Percentiles rank a stretch among this genome's conserved stretches.
phyloP scores from a whole-genome alignment of 1,140 invertebrate genomes.

The Portunus trituberculatus region DNA sequence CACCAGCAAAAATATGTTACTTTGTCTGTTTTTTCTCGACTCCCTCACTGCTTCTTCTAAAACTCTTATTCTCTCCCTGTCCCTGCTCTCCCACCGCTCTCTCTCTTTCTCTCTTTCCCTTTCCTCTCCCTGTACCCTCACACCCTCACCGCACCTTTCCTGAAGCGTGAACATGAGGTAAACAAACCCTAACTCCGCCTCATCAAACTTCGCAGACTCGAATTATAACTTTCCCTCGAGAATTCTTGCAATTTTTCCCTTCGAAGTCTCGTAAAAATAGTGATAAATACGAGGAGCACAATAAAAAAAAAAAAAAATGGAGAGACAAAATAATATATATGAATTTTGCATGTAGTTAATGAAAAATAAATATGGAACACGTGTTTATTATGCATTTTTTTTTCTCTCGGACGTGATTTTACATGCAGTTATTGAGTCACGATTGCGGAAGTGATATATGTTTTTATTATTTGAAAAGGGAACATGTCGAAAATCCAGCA shows the following conservation, averaged over 20 bases:
- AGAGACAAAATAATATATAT: no score
- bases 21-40: background rate
- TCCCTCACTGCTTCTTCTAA: background rate
- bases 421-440: no score
- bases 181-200: background rate
- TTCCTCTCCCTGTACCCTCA: background rate
- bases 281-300: background rate
- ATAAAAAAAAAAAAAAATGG: background rate
- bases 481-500: no score
- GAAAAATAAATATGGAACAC: background rate
- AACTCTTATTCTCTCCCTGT: background rate
- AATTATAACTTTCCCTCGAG: slow-evolving; percentile 23
- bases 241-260: background rate
- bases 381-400: no score
- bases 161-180: background rate
- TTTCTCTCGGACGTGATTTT: no score
- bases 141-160: background rate
- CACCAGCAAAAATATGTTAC: background rate
- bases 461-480: no score
- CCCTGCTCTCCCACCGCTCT: background rate
- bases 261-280: background rate
- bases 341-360: background rate
- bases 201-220: background rate
- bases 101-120: background rate
- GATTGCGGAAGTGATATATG: no score